Evolutionary conservation across 1,140 invertebrate species (phyloP), one percentile per base, ranked within the genome.

Genomic region (Bombus fervidus): DNA sequence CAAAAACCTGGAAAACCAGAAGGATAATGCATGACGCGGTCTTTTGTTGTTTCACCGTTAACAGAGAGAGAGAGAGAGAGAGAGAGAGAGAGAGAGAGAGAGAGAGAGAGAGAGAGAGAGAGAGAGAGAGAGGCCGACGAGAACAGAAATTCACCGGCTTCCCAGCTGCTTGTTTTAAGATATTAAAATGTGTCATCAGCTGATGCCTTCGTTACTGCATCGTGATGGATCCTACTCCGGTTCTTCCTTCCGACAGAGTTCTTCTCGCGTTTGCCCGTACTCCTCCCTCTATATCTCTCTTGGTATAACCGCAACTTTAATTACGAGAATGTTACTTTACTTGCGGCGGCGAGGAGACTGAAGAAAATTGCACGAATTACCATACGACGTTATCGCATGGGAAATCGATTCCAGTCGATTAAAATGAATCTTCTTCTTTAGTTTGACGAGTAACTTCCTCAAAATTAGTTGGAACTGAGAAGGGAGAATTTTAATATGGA

Each of bases 161-260:
- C 84, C 82, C 72, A 64, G 81, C 86, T 87, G 81, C 83, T 80
- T 90, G 92, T 94, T 94, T 94, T 94, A 94, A 94, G 93, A 94
- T 94, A 94, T 94, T 94, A 94, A 94, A 94, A 94, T 94, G 91
- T 93, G 93, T 93, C 94, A 94, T 94, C 93, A 93, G 92, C 91
- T 93, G 92, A 94, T 94, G 93, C 87, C 93, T 93, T 93, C 91
- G 92, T 93, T 94, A 93, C 87, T 71, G 87, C 85, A 86, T 87
- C 86, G 88, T 92, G 92, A 92, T 94, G 93, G 92, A 93, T 93
- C 71, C 86, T 68, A 59, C 69, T 73, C 2, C 15, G 69, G 43
- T 84, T 31, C 34, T 79, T 85, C 73, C 87, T 84, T 69, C 43
- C 57, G 47, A 79, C 88, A 68, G 69, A 62, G n/a, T 66, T 66